phyloP scores from a whole-genome alignment of 2,888 invertebrate species.

The Drosophila affinis region DNA sequence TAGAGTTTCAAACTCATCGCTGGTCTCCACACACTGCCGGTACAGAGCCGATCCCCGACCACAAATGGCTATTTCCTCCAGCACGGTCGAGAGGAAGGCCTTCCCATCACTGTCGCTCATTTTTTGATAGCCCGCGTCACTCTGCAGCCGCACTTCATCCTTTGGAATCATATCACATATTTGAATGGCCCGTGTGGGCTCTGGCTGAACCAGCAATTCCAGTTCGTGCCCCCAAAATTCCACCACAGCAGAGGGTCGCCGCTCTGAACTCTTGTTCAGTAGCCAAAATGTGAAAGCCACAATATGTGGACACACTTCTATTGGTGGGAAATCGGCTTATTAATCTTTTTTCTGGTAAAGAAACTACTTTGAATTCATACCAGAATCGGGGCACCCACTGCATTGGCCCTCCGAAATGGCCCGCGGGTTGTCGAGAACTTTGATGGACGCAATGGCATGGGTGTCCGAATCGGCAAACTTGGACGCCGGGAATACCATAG shows the following conservation, averaged over 20 bases:
- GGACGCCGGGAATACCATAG: conserved; percentile 73
- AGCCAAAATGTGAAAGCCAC: conserved; percentile 82
- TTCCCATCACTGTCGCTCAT: conserved; percentile 69
- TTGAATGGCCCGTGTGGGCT: conserved; percentile 63
- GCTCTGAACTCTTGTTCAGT: conserved; percentile 73
- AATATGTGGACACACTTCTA: conserved; percentile 78
- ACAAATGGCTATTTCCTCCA: conserved; percentile 81
- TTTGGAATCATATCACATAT: conserved; percentile 77
- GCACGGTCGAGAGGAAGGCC: conserved; percentile 75
- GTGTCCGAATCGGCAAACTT: conserved; percentile 69
- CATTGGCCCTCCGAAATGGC: conserved; percentile 73
- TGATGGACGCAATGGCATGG: conserved; percentile 71
- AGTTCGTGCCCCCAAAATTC: conserved; percentile 82
- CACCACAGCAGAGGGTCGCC: conserved; percentile 62
- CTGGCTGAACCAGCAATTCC: conserved; percentile 69
- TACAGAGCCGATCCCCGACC: conserved; percentile 79
- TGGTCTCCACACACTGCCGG: conserved; percentile 80
- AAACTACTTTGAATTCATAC: conserved; percentile 37
- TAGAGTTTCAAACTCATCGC: conserved; percentile 81
- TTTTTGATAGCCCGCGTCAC: conserved; percentile 66
- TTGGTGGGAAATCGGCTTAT: neutral
- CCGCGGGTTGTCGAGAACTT: conserved; percentile 66
- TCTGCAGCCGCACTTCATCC: conserved; percentile 74
- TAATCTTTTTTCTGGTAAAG: neutral
- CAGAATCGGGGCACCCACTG: conserved; percentile 66